Evolutionary conservation across 2,113 vertebrate genomes (phyloP).

Genomic region (Epinephelus fuscoguttatus): DNA sequence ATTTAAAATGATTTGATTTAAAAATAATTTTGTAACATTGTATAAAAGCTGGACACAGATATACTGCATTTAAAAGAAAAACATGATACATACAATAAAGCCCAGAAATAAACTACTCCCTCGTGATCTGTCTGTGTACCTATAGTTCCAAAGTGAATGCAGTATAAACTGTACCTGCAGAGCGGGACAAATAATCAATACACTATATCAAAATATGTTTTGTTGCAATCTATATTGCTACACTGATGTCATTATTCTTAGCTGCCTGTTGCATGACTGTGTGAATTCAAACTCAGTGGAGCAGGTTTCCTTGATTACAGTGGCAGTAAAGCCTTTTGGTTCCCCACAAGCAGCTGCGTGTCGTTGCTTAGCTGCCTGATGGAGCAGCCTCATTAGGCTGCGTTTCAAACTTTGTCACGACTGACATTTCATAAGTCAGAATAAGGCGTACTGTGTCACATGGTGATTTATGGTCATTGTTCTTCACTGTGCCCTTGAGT

Average conservation of each 20-base stretch:
- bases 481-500: slow-evolving; percentile 64
- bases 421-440: slow-evolving; percentile 67
- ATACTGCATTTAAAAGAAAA: slow-evolving; percentile 1
- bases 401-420: slow-evolving; percentile 71
- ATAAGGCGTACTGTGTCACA: slow-evolving; percentile 52
- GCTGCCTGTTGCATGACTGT: slow-evolving; percentile 32
- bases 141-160: neutral
- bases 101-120: neutral
- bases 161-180: neutral
- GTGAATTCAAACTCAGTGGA: slow-evolving; percentile 34
- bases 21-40: neutral
- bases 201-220: neutral
- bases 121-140: neutral
- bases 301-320: slow-evolving; percentile 51
- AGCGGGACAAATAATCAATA: slow-evolving; percentile 1
- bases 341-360: slow-evolving; percentile 52
- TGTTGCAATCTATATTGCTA: slow-evolving; percentile 8
- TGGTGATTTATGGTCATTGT: slow-evolving; percentile 76
- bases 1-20: neutral
- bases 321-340: slow-evolving; percentile 39
- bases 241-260: slow-evolving; percentile 1
- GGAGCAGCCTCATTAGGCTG: slow-evolving; percentile 71
- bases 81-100: neutral
- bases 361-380: slow-evolving; percentile 49
- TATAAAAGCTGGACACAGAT: neutral